Base-by-base conservation (phyloP, 2,888 invertebrate genomes). In the Nematopogon swammerdamellus region DNA sequence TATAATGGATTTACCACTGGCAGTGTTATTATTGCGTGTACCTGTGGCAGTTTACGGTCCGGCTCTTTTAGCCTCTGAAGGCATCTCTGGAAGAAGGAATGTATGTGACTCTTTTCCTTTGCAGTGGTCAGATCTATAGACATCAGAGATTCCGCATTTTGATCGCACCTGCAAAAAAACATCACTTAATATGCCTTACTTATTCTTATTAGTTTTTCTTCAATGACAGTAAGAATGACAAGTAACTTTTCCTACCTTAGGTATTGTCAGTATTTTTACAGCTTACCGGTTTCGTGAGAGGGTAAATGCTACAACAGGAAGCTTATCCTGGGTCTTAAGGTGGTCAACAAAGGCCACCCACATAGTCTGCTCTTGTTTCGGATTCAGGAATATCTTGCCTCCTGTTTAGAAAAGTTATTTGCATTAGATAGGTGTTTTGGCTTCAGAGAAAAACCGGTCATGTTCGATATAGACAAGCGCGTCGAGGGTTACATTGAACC, bases 281-380 rank as follows among this genome's bases (percentile, higher is more conserved):
- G n/a, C n/a, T 64, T 91, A 95, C 65, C 90, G 85, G 58, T 85
- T 90, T 55, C 95, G 81, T 0, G 97, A 97, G 56, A 99, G 84
- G 0, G 94, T 95, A 64, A 99, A 99, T 0, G 92, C 91, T 0
- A 99, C 96, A 0, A 94, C 92, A 0, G 99, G 99, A 49, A 99
- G 77, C 63, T 94, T 88, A 58, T 96, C 89, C 52, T 87, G 83
- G 53, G 86, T 84, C 59, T 85, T 84, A 48, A 99, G 81, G 72
- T 94, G 91, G 57, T 91, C 88, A 44, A 97, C 85, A 47, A 96
- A 81, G 2, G 89, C 88, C 36, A 86, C 82, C 90, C 92, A 95
- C 64, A 91, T 85, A 0, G 87, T 88, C 62, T 88, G 89, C 57
- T 96, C 95, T 59, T 91, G 87, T 61, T 87, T 86, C 1, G 81